These are phyloP conservation scores for Diplolepis rosae DNA, from an alignment of 2,888 invertebrate genomes.

Conservation along the genomic window DNA sequence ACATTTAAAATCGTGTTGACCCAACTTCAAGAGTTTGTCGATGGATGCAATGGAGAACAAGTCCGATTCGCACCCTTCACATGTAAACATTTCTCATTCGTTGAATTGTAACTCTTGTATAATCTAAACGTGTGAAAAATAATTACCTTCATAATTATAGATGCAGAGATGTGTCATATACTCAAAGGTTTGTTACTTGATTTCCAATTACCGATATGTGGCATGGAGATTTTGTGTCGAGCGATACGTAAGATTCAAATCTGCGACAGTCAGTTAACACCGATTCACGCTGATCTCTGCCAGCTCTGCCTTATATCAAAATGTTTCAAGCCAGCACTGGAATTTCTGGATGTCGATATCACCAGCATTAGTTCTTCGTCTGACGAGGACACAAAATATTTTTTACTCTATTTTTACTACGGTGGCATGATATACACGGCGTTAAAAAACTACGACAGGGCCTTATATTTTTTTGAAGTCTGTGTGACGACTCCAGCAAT, in stretches of 20 bases:
- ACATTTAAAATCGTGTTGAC: slow-evolving; percentile 78
- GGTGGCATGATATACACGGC: slow-evolving; percentile 98
- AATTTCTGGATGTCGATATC: slow-evolving; percentile 91
- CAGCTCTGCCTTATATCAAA: slow-evolving; percentile 93
- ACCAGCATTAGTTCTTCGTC: slow-evolving; percentile 90
- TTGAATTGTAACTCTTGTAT: not conserved
- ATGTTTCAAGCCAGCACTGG: slow-evolving; percentile 92
- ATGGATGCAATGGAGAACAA: slow-evolving; percentile 92
- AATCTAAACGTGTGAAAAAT: not conserved
- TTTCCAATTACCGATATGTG: slow-evolving; percentile 85
- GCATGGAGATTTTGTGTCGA: slow-evolving; percentile 86
- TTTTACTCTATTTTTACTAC: slow-evolving; percentile 96
- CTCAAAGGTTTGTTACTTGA: slow-evolving; percentile 87
- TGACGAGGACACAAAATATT: slow-evolving; percentile 91
- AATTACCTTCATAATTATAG: slow-evolving; percentile 75
- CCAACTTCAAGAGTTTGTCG: slow-evolving; percentile 90
- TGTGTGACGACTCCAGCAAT: slow-evolving; percentile 95
- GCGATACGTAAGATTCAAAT: slow-evolving; percentile 92
- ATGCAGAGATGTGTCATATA: slow-evolving; percentile 91
- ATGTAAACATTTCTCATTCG: slow-evolving; percentile 78
- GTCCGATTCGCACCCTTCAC: slow-evolving; percentile 89
- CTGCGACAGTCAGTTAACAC: slow-evolving; percentile 91
- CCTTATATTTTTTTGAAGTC: slow-evolving; percentile 96
- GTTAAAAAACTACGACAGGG: slow-evolving; percentile 93
- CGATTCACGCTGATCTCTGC: slow-evolving; percentile 95